Conservation (phyloP, 1,140 invertebrate species). For the Hypsibius dujardini region DNA sequence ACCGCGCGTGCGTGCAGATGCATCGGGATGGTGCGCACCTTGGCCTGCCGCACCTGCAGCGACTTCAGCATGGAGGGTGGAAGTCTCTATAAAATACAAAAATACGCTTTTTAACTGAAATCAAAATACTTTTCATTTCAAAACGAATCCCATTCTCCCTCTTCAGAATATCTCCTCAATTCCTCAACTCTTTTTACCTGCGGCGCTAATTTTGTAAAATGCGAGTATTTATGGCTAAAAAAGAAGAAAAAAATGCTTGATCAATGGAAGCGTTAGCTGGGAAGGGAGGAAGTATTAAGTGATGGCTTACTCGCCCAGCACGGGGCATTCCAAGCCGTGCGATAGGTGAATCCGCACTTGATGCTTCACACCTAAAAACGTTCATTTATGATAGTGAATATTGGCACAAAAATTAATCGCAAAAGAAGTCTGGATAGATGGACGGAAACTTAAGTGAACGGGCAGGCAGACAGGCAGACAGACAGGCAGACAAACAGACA, state of each 20-base stretch:
- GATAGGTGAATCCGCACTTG: conserved; percentile 42
- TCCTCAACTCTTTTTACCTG: conserved; percentile 31
- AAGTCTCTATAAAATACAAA: conserved; percentile 32
- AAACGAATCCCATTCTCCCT: background rate
- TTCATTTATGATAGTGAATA: background rate
- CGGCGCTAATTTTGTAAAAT: conserved; percentile 36
- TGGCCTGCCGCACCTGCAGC: conserved; percentile 37
- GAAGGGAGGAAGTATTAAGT: background rate
- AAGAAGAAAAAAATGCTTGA: too few species aligned
- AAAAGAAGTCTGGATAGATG: conserved; percentile 15
- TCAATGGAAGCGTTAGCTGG: background rate
- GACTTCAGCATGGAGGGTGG: conserved; percentile 31
- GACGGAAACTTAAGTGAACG: too few species aligned
- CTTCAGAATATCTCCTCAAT: conserved; percentile 15
- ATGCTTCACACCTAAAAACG: conserved; percentile 35
- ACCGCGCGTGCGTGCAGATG: conserved; percentile 37
- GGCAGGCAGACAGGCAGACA: too few species aligned
- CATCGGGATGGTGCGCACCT: conserved; percentile 38
- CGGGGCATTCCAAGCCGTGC: conserved; percentile 38
- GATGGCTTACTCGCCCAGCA: conserved; percentile 36
- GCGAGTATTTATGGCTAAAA: conserved; percentile 40
- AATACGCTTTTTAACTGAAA: conserved; percentile 18
- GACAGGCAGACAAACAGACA: too few species aligned
- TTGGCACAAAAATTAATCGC: background rate
- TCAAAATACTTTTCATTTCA: conserved; percentile 9